These are phyloP conservation scores for Enteromius afrohamiltoni DNA, from an alignment of 2,797 vertebrate species.

Conservation along the genomic window DNA sequence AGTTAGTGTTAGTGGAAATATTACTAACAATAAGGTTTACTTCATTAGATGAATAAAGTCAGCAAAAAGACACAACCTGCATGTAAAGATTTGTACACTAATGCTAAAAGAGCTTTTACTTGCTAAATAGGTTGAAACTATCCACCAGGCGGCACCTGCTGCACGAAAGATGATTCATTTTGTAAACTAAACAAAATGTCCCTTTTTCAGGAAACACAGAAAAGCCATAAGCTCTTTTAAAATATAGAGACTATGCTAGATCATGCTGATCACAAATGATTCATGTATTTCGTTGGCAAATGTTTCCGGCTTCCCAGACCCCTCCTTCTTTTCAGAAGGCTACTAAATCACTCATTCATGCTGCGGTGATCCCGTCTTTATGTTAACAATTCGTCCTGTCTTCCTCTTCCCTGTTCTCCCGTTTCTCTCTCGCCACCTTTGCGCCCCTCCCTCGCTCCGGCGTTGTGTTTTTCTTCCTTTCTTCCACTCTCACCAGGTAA, in stretches of 20 bases:
- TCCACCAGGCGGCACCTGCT: not conserved
- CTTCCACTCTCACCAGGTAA: slow-evolving; percentile 78
- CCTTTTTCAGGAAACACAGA: not conserved
- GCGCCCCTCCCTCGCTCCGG: slow-evolving; percentile 44
- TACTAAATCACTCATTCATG: slow-evolving; percentile 36
- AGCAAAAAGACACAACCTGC: not conserved
- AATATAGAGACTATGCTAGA: not conserved
- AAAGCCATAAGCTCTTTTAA: not conserved
- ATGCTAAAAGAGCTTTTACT: not conserved
- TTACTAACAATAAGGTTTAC: not conserved
- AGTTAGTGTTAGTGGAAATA: not conserved
- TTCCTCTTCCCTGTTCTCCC: slow-evolving; percentile 22
- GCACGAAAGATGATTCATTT: not conserved
- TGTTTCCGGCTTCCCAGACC: not conserved
- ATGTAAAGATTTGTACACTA: not conserved
- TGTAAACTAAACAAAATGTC: not conserved
- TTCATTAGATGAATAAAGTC: not conserved
- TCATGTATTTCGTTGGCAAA: not conserved
- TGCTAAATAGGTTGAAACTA: not conserved
- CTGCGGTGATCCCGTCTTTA: slow-evolving; percentile 23
- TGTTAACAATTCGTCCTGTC: slow-evolving; percentile 34
- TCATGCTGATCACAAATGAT: not conserved
- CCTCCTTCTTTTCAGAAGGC: not conserved
- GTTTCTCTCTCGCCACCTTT: slow-evolving; percentile 58
- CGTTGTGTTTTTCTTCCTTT: slow-evolving; percentile 67